A percentile compares a stretch with the other conserved stretches of the same genome.
Evolutionary conservation across 2,797 vertebrate species (phyloP).

Genomic region (Cercopithecus petaurista): DNA sequence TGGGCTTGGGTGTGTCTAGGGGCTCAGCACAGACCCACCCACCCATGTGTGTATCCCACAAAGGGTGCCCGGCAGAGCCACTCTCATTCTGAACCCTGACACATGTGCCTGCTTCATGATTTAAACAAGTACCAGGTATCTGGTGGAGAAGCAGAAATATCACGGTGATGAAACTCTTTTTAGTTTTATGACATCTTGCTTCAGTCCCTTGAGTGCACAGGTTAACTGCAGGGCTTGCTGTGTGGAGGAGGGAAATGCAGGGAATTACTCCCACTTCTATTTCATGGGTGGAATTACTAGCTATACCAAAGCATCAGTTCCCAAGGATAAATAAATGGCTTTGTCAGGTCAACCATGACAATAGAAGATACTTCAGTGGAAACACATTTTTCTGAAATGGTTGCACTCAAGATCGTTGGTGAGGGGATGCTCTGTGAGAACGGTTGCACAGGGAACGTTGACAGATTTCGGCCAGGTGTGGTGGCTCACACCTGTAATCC

Average conservation of each 20-base stretch:
- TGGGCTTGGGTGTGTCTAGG: neutral
- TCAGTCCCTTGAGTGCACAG: neutral
- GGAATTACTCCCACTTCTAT: neutral
- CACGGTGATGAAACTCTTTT: neutral
- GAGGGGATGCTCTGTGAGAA: neutral
- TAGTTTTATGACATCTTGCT: neutral
- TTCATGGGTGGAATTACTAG: neutral
- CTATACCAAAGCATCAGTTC: neutral
- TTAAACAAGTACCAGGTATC: neutral
- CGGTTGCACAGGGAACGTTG: neutral
- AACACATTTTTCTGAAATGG: neutral
- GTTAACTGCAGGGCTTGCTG: neutral
- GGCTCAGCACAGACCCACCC: neutral
- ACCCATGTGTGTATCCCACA: neutral
- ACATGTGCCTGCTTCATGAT: neutral
- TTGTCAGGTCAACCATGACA: neutral
- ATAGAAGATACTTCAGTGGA: neutral
- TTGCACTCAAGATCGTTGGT: neutral
- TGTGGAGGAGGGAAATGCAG: neutral
- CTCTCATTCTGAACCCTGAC: neutral
- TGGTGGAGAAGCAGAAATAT: neutral
- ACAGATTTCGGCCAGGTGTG: neutral
- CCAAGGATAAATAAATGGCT: neutral
- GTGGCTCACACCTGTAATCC: neutral
- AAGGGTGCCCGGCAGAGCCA: neutral